phyloP scores from a whole-genome alignment of 2,797 vertebrate species.

The Sciurus carolinensis region DNA sequence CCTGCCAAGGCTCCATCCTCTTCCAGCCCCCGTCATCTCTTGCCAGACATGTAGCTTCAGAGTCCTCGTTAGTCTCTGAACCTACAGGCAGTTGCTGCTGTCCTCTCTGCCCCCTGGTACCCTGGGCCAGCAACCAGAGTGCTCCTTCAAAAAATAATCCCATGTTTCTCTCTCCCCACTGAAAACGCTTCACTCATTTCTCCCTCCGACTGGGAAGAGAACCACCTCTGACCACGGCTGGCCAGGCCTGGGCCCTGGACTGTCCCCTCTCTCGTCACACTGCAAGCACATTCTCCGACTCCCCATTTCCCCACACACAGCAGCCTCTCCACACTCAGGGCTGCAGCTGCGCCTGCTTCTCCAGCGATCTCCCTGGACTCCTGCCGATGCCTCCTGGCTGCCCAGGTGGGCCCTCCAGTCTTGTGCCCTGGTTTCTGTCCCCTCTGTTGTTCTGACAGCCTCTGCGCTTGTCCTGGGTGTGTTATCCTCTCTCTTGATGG shows the following conservation, averaged over 20 bases:
- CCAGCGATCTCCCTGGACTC: not conserved
- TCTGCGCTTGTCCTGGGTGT: not conserved
- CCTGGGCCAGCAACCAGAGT: not conserved
- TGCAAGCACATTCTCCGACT: not conserved
- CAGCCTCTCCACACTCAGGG: accelerated
- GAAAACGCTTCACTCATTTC: not conserved
- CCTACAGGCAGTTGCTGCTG: not conserved
- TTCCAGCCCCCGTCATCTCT: not conserved
- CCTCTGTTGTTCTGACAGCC: accelerated
- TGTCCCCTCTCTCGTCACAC: accelerated
- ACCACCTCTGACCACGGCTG: not conserved
- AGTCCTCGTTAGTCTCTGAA: not conserved
- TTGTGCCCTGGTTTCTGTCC: no score
- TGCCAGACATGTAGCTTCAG: not conserved
- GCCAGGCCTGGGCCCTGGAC: not conserved
- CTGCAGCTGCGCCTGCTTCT: not conserved
- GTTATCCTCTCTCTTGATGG: no score
- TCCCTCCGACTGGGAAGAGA: not conserved
- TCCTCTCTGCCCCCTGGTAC: not conserved
- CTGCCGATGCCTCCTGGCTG: no score
- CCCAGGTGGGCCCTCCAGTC: not conserved
- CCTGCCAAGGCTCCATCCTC: accelerated
- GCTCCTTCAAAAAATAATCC: not conserved
- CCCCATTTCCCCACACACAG: not conserved
- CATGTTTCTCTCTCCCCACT: not conserved